A percentile compares a stretch with the other conserved stretches of the same genome.
phyloP scores from a whole-genome alignment of 2,797 vertebrate species.

The Toxotes lorentzi region DNA sequence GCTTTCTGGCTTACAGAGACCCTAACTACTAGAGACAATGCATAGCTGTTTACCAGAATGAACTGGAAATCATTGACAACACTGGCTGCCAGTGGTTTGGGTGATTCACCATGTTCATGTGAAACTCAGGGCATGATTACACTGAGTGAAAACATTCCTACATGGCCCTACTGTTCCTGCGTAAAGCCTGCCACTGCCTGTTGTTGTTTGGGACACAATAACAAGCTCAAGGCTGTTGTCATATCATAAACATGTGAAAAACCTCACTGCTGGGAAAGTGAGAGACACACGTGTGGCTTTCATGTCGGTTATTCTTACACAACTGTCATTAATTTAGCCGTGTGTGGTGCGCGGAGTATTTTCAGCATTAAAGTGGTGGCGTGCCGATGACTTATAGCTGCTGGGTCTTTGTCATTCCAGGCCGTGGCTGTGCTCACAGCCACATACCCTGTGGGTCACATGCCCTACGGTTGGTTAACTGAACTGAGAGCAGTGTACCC shows the following conservation, averaged over 20 bases:
- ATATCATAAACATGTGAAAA: slow-evolving; percentile 50
- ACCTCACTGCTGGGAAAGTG: slow-evolving; percentile 32
- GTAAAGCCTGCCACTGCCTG: slow-evolving; percentile 43
- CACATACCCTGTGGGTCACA: slow-evolving; percentile 98
- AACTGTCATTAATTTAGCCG: slow-evolving; percentile 45
- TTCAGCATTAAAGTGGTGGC: slow-evolving; percentile 28
- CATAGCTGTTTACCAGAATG: slow-evolving; percentile 81
- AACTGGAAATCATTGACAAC: slow-evolving; percentile 78
- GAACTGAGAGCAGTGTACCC: slow-evolving; percentile 97
- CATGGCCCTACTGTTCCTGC: slow-evolving; percentile 55
- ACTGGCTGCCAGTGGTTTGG: slow-evolving; percentile 73
- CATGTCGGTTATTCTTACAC: slow-evolving; percentile 42
- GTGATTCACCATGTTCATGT: slow-evolving; percentile 75
- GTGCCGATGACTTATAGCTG: slow-evolving; percentile 38
- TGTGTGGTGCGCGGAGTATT: slow-evolving; percentile 31
- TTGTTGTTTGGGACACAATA: slow-evolving; percentile 70
- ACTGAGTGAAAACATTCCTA: slow-evolving; percentile 73
- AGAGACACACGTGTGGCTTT: slow-evolving; percentile 33
- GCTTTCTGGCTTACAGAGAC: slow-evolving; percentile 73
- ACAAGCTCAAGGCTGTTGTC: slow-evolving; percentile 54
- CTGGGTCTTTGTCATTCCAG: slow-evolving; percentile 81
- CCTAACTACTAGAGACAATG: slow-evolving; percentile 73
- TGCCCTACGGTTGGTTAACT: slow-evolving; percentile 99
- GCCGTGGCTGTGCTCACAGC: slow-evolving; percentile 97
- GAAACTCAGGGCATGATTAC: slow-evolving; percentile 66